Evolutionary conservation across 2,113 vertebrate genomes (phyloP).

Genomic region (Carlito syrichta): DNA sequence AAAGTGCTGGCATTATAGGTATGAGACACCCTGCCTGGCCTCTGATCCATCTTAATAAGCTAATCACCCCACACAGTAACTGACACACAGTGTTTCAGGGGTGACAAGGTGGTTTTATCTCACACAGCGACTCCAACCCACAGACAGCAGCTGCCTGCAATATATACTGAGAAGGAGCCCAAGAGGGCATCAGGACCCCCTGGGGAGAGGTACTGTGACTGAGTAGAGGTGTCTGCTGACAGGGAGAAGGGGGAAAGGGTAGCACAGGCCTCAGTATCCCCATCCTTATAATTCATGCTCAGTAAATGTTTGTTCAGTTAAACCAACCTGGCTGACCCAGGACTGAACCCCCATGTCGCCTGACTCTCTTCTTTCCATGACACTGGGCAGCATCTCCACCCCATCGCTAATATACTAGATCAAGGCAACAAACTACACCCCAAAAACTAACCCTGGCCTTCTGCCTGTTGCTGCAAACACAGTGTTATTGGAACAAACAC

Average conservation of each 20-base stretch:
- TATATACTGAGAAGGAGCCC: not conserved
- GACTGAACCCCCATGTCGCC: not conserved
- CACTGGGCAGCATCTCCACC: not conserved
- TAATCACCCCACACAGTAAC: not conserved
- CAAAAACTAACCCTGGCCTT: not conserved
- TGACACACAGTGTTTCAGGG: not conserved
- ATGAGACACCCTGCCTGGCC: too few relatives aligned
- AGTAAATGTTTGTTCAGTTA: not conserved
- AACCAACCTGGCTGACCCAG: not conserved
- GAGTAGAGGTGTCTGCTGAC: not conserved
- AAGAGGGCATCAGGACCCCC: not conserved
- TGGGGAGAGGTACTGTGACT: not conserved
- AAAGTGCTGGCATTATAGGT: too few relatives aligned
- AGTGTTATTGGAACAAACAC: not conserved
- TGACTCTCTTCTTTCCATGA: not conserved
- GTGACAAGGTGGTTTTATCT: not conserved
- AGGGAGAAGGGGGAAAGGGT: not conserved
- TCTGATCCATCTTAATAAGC: not conserved
- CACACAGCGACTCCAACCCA: not conserved
- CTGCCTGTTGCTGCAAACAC: not conserved
- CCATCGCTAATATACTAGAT: not conserved
- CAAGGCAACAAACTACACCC: not conserved
- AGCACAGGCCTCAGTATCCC: not conserved
- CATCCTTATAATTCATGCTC: not conserved
- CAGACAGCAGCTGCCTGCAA: not conserved